Evolutionary conservation across 2,888 invertebrate genomes (phyloP), one percentile per base, ranked within the genome.

Genomic region (Parnassius smintheus): DNA sequence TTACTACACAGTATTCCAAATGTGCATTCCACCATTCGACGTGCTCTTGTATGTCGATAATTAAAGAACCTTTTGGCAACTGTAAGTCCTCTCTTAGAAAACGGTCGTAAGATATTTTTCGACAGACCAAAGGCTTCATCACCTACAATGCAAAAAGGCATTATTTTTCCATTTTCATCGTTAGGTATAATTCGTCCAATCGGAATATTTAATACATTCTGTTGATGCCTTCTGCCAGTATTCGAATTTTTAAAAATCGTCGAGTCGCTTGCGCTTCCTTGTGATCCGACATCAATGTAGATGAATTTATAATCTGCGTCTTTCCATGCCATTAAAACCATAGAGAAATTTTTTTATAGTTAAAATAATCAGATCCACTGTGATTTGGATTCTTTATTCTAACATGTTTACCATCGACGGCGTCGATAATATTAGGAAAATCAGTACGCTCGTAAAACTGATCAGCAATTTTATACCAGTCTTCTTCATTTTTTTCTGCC

Each of bases 401-500:
- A 18, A 74, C 74, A 68, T 77, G n/a, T n/a, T n/a, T n/a, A n/a
- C n/a, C n/a, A n/a, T n/a, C 75, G 10, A 76, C 66, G 8, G 72
- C 74, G 52, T 75, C 75, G 13, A 65, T 68, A 22, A 73, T 68
- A 66, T 81, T 78, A 61, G 78, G 80, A 74, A 81, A 77, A 72
- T 73, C 67, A 62, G 64, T 70, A 13, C 64, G 65, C 61, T 56
- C 56, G 56, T 72, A 70, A 65, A 75, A 76, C 65, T 72, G 64
- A 62, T 70, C 69, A 53, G 75, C 67, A 66, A 74, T 75, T 65
- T 71, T 64, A 64, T 70, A 65, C 72, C 75, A 75, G 56, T 65
- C 66, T 25, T 65, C 62, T 63, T 73, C 68, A 35, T 62, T 70
- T 70, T 62, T 51, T n/a, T n/a, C 22, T 60, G 66, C 41, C 66